These are phyloP conservation scores for Apostichopus parvimensis DNA, from an alignment of 35 echinoderm and acorn worm species.

Conservation along the genomic window DNA sequence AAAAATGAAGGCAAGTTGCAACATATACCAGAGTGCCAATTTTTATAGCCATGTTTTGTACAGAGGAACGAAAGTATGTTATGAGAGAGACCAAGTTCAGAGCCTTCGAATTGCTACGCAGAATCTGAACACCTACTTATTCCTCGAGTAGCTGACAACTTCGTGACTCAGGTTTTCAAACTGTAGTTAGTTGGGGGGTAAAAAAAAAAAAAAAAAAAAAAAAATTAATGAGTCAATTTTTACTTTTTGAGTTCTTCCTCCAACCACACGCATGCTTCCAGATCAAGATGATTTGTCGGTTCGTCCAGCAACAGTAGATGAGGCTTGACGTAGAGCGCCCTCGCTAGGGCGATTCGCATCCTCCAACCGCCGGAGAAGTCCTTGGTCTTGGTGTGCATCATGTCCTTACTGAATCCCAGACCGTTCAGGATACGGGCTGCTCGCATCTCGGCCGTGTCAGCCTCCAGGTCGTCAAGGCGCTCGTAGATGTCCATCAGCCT, in stretches of 20 bases:
- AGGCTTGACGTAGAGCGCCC: slow-evolving; percentile 95
- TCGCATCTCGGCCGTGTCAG: slow-evolving; percentile 89
- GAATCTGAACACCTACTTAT: too few species aligned
- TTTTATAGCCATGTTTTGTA: too few species aligned
- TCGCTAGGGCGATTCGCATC: slow-evolving; percentile 94
- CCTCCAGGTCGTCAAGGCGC: slow-evolving; percentile 93
- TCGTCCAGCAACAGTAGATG: slow-evolving; percentile 92
- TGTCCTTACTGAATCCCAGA: slow-evolving; percentile 84
- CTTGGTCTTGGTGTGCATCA: slow-evolving; percentile 89
- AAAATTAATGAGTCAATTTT: not conserved
- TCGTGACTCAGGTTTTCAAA: too few species aligned
- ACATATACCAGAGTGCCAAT: too few species aligned
- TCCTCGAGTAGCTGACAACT: too few species aligned
- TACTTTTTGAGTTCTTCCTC: slow-evolving; percentile 94
- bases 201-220: too few species aligned
- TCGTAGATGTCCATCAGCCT: slow-evolving; percentile 92
- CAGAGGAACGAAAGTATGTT: too few species aligned
- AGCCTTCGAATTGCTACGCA: too few species aligned
- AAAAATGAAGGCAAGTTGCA: too few species aligned
- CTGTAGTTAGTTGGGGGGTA: too few species aligned
- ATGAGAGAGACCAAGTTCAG: too few species aligned
- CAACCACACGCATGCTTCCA: slow-evolving; percentile 98
- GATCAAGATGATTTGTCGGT: slow-evolving; percentile 95
- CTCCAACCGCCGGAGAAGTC: slow-evolving; percentile 99
- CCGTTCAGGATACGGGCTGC: slow-evolving; percentile 88